A percentile compares a stretch with the other conserved stretches of the same genome.
Evolutionary conservation across 2,797 vertebrate genomes (phyloP).

Genomic region (Mastacembelus armatus): DNA sequence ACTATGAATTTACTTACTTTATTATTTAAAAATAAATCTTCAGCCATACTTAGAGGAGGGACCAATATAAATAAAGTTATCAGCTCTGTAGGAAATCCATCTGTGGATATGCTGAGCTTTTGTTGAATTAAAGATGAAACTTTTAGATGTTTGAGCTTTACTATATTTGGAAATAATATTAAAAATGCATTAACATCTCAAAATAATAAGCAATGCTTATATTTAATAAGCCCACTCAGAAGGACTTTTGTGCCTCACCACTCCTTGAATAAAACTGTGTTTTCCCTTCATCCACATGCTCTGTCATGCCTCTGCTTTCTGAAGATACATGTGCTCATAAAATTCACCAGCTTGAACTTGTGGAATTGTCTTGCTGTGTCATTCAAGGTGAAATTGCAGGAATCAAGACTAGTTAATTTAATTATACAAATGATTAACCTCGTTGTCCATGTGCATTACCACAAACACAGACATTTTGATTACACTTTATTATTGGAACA

Average conservation of each 20-base stretch:
- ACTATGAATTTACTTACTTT: conserved; percentile 2
- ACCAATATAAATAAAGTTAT: conserved; percentile 16
- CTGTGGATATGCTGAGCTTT: conserved; percentile 19
- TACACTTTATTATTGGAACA: background rate
- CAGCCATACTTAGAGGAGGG: background rate
- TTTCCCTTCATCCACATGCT: background rate
- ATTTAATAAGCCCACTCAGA: conserved; percentile 24
- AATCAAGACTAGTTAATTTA: conserved; percentile 18
- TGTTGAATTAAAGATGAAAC: conserved; percentile 51
- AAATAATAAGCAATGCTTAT: conserved; percentile 29
- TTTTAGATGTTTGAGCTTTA: conserved; percentile 29
- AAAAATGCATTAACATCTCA: conserved; percentile 17
- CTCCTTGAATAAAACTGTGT: background rate
- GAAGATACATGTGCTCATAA: background rate
- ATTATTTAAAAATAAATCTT: conserved; percentile 26
- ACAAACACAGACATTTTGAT: conserved; percentile 4
- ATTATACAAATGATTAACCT: conserved; percentile 32
- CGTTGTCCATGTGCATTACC: conserved; percentile 5
- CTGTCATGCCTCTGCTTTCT: background rate
- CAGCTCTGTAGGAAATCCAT: conserved; percentile 30
- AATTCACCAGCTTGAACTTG: conserved; percentile 1
- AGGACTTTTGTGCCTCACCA: background rate
- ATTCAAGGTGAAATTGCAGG: conserved; percentile 21
- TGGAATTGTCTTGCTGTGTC: background rate
- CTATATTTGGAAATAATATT: conserved; percentile 30